Conservation (phyloP, 2,797 vertebrate species). For the Myotis myotis region DNA sequence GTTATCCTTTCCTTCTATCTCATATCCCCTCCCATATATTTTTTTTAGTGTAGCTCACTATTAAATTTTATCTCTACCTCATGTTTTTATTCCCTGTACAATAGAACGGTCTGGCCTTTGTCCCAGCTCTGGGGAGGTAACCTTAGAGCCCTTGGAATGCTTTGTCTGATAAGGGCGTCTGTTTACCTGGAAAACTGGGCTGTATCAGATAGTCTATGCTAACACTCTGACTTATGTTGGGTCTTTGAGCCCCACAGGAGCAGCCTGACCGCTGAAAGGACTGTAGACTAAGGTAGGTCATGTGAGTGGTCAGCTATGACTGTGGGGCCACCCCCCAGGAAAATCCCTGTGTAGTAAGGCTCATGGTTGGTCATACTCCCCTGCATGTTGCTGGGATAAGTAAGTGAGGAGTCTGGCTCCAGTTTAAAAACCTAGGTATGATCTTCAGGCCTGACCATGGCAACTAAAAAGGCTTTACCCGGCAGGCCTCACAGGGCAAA, state of each 20-base stretch:
- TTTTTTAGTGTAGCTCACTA: background rate
- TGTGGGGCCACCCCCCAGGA: background rate
- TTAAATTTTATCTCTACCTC: background rate
- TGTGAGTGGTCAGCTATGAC: background rate
- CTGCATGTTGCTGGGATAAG: background rate
- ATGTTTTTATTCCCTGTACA: background rate
- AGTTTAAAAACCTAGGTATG: background rate
- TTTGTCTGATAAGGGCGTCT: background rate
- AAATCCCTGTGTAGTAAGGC: background rate
- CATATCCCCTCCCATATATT: background rate
- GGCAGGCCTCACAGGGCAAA: background rate
- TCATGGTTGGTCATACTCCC: background rate
- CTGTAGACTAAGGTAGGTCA: background rate
- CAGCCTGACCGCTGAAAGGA: background rate
- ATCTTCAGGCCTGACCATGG: background rate
- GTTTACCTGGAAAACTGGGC: background rate
- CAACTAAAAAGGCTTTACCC: background rate
- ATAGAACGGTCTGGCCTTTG: background rate
- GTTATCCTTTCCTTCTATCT: background rate
- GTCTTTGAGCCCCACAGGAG: background rate
- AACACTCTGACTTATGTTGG: background rate
- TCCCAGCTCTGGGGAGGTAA: background rate
- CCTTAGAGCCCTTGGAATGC: background rate
- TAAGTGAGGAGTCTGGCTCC: background rate
- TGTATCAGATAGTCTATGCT: background rate